Evolutionary conservation across 2,888 invertebrate genomes (phyloP), one percentile per base, ranked within the genome.

Genomic region (Drosophila gaucha): DNA sequence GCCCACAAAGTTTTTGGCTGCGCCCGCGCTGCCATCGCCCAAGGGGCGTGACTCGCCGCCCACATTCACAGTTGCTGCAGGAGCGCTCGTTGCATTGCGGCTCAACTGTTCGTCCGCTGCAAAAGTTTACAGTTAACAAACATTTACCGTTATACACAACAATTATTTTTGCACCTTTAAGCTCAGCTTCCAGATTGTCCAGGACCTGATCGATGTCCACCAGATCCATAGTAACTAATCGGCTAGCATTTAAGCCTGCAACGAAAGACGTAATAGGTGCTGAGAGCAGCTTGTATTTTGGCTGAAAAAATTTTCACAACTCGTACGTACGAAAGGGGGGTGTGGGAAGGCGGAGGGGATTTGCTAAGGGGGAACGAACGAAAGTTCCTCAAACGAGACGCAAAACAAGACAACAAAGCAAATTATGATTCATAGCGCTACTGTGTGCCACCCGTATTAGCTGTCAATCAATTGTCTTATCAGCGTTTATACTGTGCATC

Each of bases 171-270:
- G 1, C 31, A 74, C 77, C 74, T 74, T 74, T 74, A 14, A 76
- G 72, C 58, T 74, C 74, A 1, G 74, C 74, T 91, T 97, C 96
- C 89, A 97, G 95, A 90, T 96, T 96, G 91, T 97, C 96, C 62
- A 97, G 92, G 71, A 96, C 96, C 92, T 96, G 95, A 91, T 97
- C 96, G 88, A 97, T 93, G 92, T 97, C 96, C 67, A 96, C 94
- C 62, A 92, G 86, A 90, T 92, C 92, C 92, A 92, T 92, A 39
- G 16, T 74, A 20, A 39, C 67, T 75, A 75, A 26, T n/a, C 28
- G 30, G 44, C 59, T 67, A 54, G 60, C 77, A 78, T 78, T 63
- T 68, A 78, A 79, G 67, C 71, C 71, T 65, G 67, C 33, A 72
- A 63, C 16, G 22, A 57, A 59, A 67, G 47, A 70, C 75, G 58